A percentile compares a stretch with the other conserved stretches of the same genome.
phyloP scores from a whole-genome alignment of 2,888 invertebrate genomes.

The Carcina quercana region DNA sequence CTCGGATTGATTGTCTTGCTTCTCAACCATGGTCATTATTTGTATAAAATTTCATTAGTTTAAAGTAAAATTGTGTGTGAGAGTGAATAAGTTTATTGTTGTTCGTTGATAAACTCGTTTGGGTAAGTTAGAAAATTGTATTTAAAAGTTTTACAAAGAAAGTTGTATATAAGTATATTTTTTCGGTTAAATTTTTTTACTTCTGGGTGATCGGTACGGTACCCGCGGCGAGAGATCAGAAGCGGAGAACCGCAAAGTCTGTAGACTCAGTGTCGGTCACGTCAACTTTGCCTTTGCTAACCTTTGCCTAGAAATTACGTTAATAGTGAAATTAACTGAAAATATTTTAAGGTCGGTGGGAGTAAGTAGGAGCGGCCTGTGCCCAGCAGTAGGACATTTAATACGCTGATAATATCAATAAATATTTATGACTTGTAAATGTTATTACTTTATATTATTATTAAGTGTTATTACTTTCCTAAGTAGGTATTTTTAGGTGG shows the following conservation, averaged over 20 bases:
- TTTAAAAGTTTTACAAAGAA: conserved; percentile 1
- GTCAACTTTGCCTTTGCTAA: conserved; percentile 1
- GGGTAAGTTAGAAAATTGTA: conserved; percentile 5
- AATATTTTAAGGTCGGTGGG: conserved; percentile 1
- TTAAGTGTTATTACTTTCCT: neutral
- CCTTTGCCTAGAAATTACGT: conserved; percentile 1
- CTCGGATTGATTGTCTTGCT: neutral
- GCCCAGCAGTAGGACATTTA: conserved; percentile 1
- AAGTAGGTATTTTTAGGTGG: conserved; percentile 1
- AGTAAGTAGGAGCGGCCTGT: neutral
- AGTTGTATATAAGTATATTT: neutral
- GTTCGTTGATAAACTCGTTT: conserved; percentile 5
- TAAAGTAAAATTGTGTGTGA: conserved; percentile 5
- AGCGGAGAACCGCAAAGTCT: neutral
- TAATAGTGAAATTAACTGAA: conserved; percentile 1
- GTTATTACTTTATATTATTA: conserved; percentile 1
- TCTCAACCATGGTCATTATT: conserved; percentile 1
- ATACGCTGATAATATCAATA: conserved; percentile 1
- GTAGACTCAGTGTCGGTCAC: conserved; percentile 1
- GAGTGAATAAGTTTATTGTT: conserved; percentile 5
- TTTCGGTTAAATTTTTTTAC: neutral
- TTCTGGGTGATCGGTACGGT: neutral
- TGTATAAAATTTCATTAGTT: conserved; percentile 3
- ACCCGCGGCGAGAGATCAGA: neutral
- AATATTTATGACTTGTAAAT: conserved; percentile 1